These are phyloP conservation scores for Nixonia krombeini DNA, from an alignment of 1,140 invertebrate species.

Conservation along the genomic window DNA sequence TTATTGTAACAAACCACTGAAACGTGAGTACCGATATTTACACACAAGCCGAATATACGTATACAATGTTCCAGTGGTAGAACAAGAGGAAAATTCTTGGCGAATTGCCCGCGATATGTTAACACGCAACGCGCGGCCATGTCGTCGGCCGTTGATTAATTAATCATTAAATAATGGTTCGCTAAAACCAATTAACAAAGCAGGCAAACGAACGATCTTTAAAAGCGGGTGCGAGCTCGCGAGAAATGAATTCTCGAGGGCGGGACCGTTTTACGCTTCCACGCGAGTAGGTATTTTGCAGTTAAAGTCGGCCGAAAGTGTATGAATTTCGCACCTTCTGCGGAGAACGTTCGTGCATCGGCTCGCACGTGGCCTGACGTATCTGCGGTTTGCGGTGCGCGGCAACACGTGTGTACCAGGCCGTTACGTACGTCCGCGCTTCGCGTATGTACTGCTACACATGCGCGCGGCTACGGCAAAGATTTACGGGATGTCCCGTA, in stretches of 20 bases:
- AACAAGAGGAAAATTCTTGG: too few relatives aligned
- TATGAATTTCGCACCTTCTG: constrained; percentile 45
- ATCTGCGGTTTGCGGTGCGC: constrained; percentile 35
- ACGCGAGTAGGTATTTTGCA: constrained; percentile 28
- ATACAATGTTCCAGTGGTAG: too few relatives aligned
- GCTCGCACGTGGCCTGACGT: constrained; percentile 35
- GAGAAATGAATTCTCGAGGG: constrained; percentile 23
- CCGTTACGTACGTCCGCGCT: constrained; percentile 1
- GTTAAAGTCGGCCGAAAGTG: constrained; percentile 27
- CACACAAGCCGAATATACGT: too few relatives aligned
- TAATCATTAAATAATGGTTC: too few relatives aligned
- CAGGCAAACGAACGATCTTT: too few relatives aligned
- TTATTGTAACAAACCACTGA: background rate
- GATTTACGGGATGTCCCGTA: constrained; percentile 53
- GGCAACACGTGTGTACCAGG: constrained; percentile 11
- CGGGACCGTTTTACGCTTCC: constrained; percentile 21
- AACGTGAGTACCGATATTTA: constrained; percentile 1
- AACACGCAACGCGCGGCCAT: too few relatives aligned
- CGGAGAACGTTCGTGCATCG: constrained; percentile 13
- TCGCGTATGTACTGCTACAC: constrained; percentile 7
- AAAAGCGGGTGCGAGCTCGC: background rate
- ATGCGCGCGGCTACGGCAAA: constrained; percentile 17
- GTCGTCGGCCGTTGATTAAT: too few relatives aligned
- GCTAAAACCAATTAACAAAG: too few relatives aligned
- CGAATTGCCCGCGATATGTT: too few relatives aligned